A percentile compares a stretch with the other conserved stretches of the same genome.
These are phyloP conservation scores for Micropoecilia bifurca DNA, from an alignment of 2,797 vertebrate genomes.

Conservation along the genomic window DNA sequence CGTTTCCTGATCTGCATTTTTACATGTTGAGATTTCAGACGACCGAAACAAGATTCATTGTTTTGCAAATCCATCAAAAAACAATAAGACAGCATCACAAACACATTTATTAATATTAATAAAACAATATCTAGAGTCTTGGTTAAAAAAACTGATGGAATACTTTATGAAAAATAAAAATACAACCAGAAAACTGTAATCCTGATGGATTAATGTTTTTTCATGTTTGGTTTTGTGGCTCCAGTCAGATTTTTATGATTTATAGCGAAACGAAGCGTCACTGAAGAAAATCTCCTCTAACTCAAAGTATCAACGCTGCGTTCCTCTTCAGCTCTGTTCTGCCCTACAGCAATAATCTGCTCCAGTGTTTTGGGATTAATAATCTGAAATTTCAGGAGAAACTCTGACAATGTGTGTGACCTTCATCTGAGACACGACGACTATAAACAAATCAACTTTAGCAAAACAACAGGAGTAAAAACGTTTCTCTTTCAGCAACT, in stretches of 20 bases:
- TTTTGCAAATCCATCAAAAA: background rate
- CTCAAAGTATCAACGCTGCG: conserved; percentile 47
- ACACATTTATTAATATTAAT: background rate
- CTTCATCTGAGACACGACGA: background rate
- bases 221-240: background rate
- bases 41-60: background rate
- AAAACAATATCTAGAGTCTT: background rate
- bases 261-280: conserved; percentile 44
- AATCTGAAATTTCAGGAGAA: background rate
- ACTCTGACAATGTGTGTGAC: conserved; percentile 32
- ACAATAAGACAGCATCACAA: background rate
- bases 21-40: background rate
- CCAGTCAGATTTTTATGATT: conserved; percentile 3
- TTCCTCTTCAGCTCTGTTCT: conserved; percentile 53
- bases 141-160: background rate
- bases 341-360: background rate
- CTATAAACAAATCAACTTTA: background rate
- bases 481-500: conserved; percentile 6
- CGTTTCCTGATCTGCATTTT: background rate
- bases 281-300: conserved; percentile 57
- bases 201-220: background rate
- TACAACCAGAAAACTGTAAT: background rate
- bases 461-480: background rate
- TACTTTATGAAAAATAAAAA: background rate
- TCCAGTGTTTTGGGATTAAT: background rate